These are phyloP conservation scores for Tenthredo amoena DNA, from an alignment of 2,888 invertebrate genomes.

Conservation along the genomic window DNA sequence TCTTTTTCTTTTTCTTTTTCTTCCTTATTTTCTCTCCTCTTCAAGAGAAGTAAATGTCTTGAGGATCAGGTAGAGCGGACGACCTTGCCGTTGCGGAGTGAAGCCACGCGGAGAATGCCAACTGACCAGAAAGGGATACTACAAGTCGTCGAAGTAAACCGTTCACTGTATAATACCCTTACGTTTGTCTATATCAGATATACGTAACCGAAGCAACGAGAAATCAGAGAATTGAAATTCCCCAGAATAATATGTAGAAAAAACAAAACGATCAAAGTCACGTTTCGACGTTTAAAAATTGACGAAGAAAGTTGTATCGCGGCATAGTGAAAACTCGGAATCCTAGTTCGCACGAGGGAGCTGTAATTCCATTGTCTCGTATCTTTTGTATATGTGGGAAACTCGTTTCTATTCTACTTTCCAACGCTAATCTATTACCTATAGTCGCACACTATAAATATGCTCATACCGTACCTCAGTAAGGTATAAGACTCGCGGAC, in stretches of 20 bases:
- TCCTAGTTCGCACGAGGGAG: constrained; percentile 39
- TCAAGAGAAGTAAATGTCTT: not conserved
- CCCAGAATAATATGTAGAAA: not conserved
- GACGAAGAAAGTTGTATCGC: constrained; percentile 33
- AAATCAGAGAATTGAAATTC: not conserved
- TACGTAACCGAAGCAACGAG: not conserved
- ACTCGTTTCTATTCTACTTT: constrained; percentile 43
- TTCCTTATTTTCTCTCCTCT: not conserved
- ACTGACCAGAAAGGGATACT: constrained; percentile 25
- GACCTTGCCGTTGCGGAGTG: not conserved
- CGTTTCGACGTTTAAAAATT: not conserved
- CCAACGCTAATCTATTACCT: constrained; percentile 27
- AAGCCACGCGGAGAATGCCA: constrained; percentile 15
- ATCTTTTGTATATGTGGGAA: not conserved
- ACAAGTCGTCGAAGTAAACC: not conserved
- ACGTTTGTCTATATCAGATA: not conserved
- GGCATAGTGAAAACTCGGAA: constrained; percentile 32
- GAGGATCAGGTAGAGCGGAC: constrained; percentile 11
- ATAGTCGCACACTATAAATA: too few species aligned
- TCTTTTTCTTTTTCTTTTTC: not conserved
- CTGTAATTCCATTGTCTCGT: not conserved
- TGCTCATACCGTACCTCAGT: not conserved
- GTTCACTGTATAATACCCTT: not conserved
- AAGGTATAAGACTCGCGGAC: not conserved
- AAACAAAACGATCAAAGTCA: not conserved